These are phyloP conservation scores for Drosophila parvula DNA, from an alignment of 1,140 invertebrate species.

Conservation along the genomic window DNA sequence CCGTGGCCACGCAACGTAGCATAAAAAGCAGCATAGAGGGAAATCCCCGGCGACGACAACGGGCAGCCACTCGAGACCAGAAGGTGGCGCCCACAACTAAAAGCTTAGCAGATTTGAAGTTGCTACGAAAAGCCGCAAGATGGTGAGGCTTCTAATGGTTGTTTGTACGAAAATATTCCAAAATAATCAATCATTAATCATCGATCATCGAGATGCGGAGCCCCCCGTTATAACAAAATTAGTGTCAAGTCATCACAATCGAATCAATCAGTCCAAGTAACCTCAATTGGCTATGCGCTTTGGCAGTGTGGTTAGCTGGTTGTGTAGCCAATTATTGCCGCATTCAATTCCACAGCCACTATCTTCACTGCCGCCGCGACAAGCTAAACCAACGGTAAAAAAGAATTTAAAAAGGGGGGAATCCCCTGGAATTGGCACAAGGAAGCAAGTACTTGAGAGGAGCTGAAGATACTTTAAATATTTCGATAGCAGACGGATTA, in stretches of 20 bases:
- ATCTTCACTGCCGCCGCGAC: slow-evolving; percentile 95
- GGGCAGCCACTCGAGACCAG: slow-evolving; percentile 20
- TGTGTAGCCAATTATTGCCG: slow-evolving; percentile 87
- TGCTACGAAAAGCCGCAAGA: slow-evolving; percentile 23
- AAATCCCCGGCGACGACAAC: slow-evolving; percentile 13
- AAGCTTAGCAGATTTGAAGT: slow-evolving; percentile 31
- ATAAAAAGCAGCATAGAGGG: slow-evolving; percentile 63
- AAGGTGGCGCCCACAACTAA: slow-evolving; percentile 41
- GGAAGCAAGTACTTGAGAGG: neutral
- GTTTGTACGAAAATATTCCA: slow-evolving; percentile 4
- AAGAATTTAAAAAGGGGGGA: neutral
- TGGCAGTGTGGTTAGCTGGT: slow-evolving; percentile 99
- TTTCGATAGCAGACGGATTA: no score
- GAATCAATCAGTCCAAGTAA: slow-evolving; percentile 9
- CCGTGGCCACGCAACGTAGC: slow-evolving; percentile 55
- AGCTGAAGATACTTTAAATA: neutral
- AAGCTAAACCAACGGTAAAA: slow-evolving; percentile 68
- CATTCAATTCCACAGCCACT: slow-evolving; percentile 93
- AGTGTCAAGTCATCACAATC: slow-evolving; percentile 18
- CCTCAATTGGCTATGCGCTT: slow-evolving; percentile 86
- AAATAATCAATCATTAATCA: slow-evolving; percentile 12
- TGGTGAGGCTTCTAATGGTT: slow-evolving; percentile 23
- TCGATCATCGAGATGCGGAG: slow-evolving; percentile 8
- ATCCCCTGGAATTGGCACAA: neutral
- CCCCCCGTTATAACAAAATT: slow-evolving; percentile 17